Percentiles rank a stretch among this genome's conserved stretches.
Conservation (phyloP, 2,888 invertebrate species). For the Theristus sp. region DNA sequence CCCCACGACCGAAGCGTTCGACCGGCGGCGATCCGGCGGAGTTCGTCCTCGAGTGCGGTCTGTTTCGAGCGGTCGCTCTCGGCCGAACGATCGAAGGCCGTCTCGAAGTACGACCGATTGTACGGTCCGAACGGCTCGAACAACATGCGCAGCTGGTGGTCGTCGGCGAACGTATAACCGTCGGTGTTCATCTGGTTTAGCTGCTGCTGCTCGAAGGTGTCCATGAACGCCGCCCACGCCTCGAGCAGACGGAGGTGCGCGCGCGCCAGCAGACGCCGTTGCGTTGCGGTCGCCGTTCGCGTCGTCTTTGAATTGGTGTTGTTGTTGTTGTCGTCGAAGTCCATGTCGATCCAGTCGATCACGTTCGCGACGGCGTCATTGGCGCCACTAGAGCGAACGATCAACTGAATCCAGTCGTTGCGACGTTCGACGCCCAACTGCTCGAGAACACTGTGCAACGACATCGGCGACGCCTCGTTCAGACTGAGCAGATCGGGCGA, state of each 20-base stretch:
- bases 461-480: neutral
- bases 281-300: too few relatives aligned
- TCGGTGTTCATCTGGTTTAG: neutral
- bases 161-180: neutral
- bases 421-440: neutral
- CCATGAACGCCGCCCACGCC: neutral
- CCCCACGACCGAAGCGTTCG: neutral
- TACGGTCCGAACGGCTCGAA: neutral
- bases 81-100: neutral
- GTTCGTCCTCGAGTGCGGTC: neutral
- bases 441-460: neutral
- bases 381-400: neutral
- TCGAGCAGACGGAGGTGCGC: neutral
- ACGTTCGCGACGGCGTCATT: neutral
- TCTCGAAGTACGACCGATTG: too few relatives aligned
- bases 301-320: too few relatives aligned
- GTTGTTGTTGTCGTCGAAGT: neutral
- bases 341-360: neutral
- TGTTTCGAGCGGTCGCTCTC: neutral
- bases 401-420: neutral
- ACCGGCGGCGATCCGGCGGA: neutral
- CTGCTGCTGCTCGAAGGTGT: neutral
- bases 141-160: neutral
- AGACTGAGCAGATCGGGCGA: neutral
- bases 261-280: neutral